Evolutionary conservation across 1,140 invertebrate genomes (phyloP).

Genomic region (Fragariocoptes setiger): DNA sequence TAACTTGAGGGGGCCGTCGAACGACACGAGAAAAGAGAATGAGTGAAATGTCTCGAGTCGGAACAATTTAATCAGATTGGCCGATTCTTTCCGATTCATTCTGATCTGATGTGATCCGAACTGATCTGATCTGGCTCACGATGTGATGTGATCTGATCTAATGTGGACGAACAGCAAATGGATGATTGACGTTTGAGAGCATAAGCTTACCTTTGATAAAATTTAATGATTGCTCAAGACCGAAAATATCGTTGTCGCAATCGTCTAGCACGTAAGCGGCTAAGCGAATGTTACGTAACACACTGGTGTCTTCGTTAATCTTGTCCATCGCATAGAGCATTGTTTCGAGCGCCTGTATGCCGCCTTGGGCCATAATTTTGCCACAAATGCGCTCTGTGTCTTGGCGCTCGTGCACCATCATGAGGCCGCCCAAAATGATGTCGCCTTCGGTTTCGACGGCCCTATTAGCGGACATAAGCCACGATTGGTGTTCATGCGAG

Average conservation of each 20-base stretch:
- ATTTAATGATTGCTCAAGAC: constrained; percentile 74
- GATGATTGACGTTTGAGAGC: too few relatives aligned
- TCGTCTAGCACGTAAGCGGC: constrained; percentile 64
- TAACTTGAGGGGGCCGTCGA: too few relatives aligned
- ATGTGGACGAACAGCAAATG: too few relatives aligned
- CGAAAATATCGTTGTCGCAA: constrained; percentile 83
- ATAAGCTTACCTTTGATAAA: constrained; percentile 84
- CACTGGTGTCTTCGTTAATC: constrained; percentile 29
- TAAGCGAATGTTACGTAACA: constrained; percentile 40
- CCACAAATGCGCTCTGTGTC: constrained; percentile 51
- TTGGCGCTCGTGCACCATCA: constrained; percentile 73
- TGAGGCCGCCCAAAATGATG: constrained; percentile 40
- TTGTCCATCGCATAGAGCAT: constrained; percentile 68
- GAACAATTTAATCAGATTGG: too few relatives aligned
- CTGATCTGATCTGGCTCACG: too few relatives aligned
- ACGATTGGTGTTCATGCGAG: too few relatives aligned
- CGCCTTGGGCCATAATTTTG: constrained; percentile 72
- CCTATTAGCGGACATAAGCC: constrained; percentile 55
- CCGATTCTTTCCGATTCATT: too few relatives aligned
- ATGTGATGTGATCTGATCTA: too few relatives aligned
- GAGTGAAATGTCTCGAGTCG: too few relatives aligned
- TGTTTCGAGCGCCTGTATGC: constrained; percentile 45
- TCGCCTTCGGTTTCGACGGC: constrained; percentile 55
- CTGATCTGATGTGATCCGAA: too few relatives aligned
- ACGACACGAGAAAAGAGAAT: too few relatives aligned